A percentile compares a stretch with the other conserved stretches of the same genome.
phyloP scores from a whole-genome alignment of 2,888 invertebrate genomes.

The Dorcus parallelipipedus region DNA sequence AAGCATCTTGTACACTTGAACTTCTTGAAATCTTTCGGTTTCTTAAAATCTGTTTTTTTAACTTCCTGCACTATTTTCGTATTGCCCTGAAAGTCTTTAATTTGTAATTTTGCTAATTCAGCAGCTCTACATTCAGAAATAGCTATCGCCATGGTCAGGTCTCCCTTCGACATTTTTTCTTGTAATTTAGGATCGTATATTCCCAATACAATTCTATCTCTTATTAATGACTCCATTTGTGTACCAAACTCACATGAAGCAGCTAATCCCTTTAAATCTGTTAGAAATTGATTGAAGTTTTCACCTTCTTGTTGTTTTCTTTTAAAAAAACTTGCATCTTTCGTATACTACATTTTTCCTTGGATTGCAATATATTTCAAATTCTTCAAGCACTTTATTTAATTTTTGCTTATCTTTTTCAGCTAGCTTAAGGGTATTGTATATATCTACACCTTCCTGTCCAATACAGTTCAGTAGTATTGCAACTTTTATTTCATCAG shows the following conservation, averaged over 20 bases:
- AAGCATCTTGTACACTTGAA: too few relatives aligned
- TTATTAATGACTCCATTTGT: too few relatives aligned
- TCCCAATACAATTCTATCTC: too few relatives aligned
- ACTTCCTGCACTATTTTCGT: not conserved
- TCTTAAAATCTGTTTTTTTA: not conserved
- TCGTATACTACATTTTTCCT: conserved; percentile 37
- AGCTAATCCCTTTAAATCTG: too few relatives aligned
- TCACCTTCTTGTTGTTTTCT: conserved; percentile 24
- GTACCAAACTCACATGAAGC: too few relatives aligned
- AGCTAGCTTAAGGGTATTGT: too few relatives aligned
- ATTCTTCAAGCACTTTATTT: conserved; percentile 11
- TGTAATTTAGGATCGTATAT: conserved; percentile 18
- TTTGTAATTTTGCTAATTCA: not conserved
- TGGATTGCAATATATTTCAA: conserved; percentile 29
- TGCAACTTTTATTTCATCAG: too few relatives aligned
- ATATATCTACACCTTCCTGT: too few relatives aligned
- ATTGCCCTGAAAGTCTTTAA: conserved; percentile 3
- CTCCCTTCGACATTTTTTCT: conserved; percentile 35
- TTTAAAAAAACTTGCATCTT: too few relatives aligned
- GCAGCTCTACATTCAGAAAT: not conserved
- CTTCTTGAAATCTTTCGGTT: too few relatives aligned
- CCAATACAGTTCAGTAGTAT: too few relatives aligned
- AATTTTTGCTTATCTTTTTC: conserved; percentile 12
- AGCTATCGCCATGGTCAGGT: not conserved
- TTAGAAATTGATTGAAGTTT: too few relatives aligned